Evolutionary conservation across 2,113 vertebrate species (phyloP).

Genomic region (Austrofundulus limnaeus): DNA sequence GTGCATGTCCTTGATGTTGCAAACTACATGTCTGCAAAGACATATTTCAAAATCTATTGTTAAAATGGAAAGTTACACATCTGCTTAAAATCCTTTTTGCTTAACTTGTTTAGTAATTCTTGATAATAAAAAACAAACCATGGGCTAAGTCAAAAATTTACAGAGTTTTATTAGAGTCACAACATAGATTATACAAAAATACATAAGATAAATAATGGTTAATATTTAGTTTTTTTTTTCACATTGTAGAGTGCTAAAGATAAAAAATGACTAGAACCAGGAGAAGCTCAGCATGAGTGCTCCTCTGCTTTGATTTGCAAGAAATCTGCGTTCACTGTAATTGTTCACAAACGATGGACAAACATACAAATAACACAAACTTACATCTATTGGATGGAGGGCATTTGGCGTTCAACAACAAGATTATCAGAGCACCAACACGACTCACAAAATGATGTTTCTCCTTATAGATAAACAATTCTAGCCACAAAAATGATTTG

Average conservation of each 20-base stretch:
- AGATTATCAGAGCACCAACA: not conserved
- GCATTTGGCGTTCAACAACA: not conserved
- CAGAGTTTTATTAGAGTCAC: constrained; percentile 56
- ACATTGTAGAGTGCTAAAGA: constrained; percentile 26
- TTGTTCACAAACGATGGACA: not conserved
- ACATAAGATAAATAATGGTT: constrained; percentile 47
- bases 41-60: too few species aligned
- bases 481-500: not conserved
- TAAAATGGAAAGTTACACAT: constrained; percentile 7
- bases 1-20: too few species aligned
- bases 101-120: not conserved
- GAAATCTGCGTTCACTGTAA: constrained; percentile 13
- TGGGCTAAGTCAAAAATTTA: not conserved
- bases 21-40: too few species aligned
- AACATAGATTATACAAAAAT: constrained; percentile 37
- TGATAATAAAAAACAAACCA: not conserved
- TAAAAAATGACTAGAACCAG: not conserved
- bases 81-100: not conserved
- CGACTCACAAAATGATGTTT: too few species aligned
- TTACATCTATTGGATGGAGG: not conserved
- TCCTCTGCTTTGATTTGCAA: not conserved
- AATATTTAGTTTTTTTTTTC: constrained; percentile 49
- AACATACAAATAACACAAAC: not conserved
- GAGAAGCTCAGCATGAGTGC: constrained; percentile 1
- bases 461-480: constrained; percentile 2